Evolutionary conservation across 1,140 invertebrate genomes (phyloP).

Genomic region (Drosophila subobscura): DNA sequence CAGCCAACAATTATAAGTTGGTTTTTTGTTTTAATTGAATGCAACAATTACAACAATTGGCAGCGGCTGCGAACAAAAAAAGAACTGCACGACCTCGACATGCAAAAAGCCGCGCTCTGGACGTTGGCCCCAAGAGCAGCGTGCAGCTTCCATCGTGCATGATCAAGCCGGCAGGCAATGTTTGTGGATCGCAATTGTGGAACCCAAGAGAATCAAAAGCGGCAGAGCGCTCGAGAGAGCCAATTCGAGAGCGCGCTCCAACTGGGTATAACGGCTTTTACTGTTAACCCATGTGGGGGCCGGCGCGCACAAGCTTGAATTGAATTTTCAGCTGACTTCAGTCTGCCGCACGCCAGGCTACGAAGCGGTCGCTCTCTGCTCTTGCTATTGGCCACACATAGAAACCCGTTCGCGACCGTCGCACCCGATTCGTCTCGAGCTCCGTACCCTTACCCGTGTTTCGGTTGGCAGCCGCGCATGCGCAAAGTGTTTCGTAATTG

Average conservation of each 20-base stretch:
- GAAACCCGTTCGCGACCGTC: slow-evolving; percentile 3
- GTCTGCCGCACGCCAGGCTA: slow-evolving; percentile 78
- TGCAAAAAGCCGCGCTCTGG: slow-evolving; percentile 57
- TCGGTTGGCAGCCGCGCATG: slow-evolving; percentile 49
- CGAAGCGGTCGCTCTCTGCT: slow-evolving; percentile 70
- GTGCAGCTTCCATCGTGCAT: slow-evolving; percentile 7
- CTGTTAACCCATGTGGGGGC: slow-evolving; percentile 58
- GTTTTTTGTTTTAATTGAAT: slow-evolving; percentile 59
- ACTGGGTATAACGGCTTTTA: slow-evolving; percentile 66
- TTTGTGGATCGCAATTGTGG: slow-evolving; percentile 28
- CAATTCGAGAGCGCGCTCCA: slow-evolving; percentile 16
- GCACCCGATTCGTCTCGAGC: slow-evolving; percentile 55
- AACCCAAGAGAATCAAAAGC: slow-evolving; percentile 11
- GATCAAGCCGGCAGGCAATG: slow-evolving; percentile 33
- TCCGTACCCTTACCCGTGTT: slow-evolving; percentile 4
- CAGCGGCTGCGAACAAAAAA: slow-evolving; percentile 21
- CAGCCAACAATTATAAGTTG: slow-evolving; percentile 65
- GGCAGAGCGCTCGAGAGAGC: slow-evolving; percentile 10
- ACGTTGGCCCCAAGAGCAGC: slow-evolving; percentile 39
- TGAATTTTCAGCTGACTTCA: slow-evolving; percentile 69
- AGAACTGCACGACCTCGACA: slow-evolving; percentile 74
- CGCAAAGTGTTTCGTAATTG: slow-evolving; percentile 77
- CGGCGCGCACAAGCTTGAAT: slow-evolving; percentile 45
- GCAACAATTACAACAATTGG: slow-evolving; percentile 62
- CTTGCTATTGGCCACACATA: slow-evolving; percentile 23